Conservation (phyloP, 2,888 invertebrate species). For the Tipula helvola region DNA sequence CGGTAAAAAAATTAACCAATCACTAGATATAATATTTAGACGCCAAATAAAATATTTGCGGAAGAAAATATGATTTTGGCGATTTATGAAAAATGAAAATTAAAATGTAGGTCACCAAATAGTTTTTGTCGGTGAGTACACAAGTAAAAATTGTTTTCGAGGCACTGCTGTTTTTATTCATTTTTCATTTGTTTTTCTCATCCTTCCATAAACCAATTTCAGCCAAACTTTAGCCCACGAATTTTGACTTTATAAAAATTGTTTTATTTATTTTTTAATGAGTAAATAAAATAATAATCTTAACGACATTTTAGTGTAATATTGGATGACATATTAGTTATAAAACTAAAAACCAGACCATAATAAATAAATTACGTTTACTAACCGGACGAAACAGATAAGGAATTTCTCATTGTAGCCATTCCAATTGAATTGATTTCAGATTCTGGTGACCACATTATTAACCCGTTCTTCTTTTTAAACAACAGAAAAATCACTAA, state of each 20-base stretch:
- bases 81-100: background rate
- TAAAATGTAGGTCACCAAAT: background rate
- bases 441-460: slow-evolving; percentile 56
- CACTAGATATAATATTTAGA: background rate
- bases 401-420: slow-evolving; percentile 55
- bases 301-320: too few species aligned
- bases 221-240: too few species aligned
- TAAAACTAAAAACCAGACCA: too few species aligned
- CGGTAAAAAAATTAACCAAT: background rate
- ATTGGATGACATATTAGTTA: too few species aligned
- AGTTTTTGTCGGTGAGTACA: background rate
- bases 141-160: background rate
- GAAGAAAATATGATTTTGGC: background rate
- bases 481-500: background rate
- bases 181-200: too few species aligned
- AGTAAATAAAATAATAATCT: too few species aligned
- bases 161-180: too few species aligned
- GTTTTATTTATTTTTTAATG: too few species aligned
- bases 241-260: too few species aligned
- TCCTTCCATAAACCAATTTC: too few species aligned
- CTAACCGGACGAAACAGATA: slow-evolving; percentile 64
- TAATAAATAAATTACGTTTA: slow-evolving; percentile 16
- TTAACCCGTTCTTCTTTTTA: slow-evolving; percentile 12
- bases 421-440: slow-evolving; percentile 81
- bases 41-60: background rate